phyloP scores from a whole-genome alignment of 92 coral and sea anemone genomes.

The Porites lobata region DNA sequence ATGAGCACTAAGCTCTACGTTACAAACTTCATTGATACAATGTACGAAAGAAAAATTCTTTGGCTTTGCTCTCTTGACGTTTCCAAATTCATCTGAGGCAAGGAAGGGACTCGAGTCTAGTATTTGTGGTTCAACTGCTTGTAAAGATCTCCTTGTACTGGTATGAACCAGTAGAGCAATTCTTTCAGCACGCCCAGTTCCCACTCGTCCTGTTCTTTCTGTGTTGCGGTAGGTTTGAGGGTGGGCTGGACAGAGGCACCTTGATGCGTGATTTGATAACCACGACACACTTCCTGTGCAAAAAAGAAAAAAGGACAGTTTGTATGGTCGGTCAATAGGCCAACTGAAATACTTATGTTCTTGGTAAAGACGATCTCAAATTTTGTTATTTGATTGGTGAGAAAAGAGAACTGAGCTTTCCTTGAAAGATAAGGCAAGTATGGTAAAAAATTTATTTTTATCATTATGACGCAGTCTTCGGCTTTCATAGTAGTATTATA shows the following conservation, averaged over 20 bases:
- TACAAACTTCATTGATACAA: constrained; percentile 72
- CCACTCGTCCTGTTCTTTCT: constrained; percentile 71
- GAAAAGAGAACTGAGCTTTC: background rate
- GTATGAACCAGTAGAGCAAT: constrained; percentile 45
- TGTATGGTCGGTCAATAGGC: background rate
- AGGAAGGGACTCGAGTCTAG: background rate
- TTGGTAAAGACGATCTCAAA: background rate
- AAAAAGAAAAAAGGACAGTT: too few species aligned
- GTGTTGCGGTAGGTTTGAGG: constrained; percentile 58
- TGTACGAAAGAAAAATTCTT: constrained; percentile 38
- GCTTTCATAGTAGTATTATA: too few species aligned
- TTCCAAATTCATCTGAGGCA: background rate
- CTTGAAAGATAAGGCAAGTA: background rate
- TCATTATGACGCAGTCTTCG: too few species aligned
- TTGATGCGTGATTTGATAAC: constrained; percentile 33
- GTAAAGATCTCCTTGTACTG: constrained; percentile 48
- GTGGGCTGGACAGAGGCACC: constrained; percentile 41
- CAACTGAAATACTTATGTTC: background rate
- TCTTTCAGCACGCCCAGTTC: constrained; percentile 64
- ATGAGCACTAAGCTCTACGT: constrained; percentile 69
- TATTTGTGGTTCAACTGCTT: background rate
- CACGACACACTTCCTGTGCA: constrained; percentile 46
- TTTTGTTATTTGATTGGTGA: background rate
- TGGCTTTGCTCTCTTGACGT: background rate
- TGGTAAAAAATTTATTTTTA: too few species aligned